Base-by-base conservation (phyloP, 2,888 invertebrate species). In the Agrotis clavis region DNA sequence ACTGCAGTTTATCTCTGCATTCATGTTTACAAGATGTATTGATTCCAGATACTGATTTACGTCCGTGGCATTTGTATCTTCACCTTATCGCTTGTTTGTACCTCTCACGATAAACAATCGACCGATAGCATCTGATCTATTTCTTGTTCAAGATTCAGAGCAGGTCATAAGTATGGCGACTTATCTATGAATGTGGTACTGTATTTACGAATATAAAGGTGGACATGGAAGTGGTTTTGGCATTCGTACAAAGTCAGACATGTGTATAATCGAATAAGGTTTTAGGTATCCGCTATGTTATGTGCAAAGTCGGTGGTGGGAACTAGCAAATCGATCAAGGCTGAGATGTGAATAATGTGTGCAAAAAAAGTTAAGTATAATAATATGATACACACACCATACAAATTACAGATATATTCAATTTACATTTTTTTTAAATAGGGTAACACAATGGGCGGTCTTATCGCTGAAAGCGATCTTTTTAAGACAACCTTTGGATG, bases 151-250 rank as follows among this genome's bases (percentile, higher is more conserved):
- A 56, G 51, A 65, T 79, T 53, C 64, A 62, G 66, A 67, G 56
- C 45, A 70, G 21, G 71, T 54, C 63, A 63, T 80, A 83, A 78
- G 70, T 65, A 69, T 77, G 51, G 69, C 48, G 11, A 19, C 62
- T 60, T 66, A 64, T 80, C 81, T 74, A 51, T 47, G 76, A 60
- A 69, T 82, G 82, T n/a, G n/a, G n/a, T 77, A 69, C 72, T 82
- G 82, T 77, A 69, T 77, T 75, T 71, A 77, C 78, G 67, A 86
- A 86, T 85, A 86, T 85, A 82, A 79, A 70, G 61, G 57, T 73
- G n/a, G n/a, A 72, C 14, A 13, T 57, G 13, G 57, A 35, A n/a
- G 57, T 57, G n/a, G 35, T 19, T 57, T 35, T 14, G 57, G 35
- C n/a, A 35, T 35, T n/a, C 35, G 57, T 13, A 35, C 57, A 25